Percentiles rank a stretch among this genome's conserved stretches.
Conservation (phyloP, 2,797 vertebrate species). For the Propithecus deckenii region DNA sequence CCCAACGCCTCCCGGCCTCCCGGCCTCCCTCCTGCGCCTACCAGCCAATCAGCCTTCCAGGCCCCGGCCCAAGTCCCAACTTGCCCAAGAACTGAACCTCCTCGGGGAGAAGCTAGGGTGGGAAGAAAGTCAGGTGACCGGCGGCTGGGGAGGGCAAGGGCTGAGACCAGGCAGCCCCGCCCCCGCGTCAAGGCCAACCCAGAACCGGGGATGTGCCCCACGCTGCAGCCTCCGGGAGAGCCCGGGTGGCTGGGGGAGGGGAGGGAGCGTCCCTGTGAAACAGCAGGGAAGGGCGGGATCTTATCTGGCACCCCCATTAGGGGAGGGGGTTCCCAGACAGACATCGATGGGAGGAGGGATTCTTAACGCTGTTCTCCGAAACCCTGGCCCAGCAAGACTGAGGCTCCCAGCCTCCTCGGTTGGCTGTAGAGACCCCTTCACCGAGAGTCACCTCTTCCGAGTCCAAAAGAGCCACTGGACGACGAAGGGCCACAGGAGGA, state of each 20-base stretch:
- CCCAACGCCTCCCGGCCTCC: neutral
- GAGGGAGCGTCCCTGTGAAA: neutral
- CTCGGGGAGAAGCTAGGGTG: neutral
- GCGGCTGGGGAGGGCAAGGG: neutral
- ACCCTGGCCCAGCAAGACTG: neutral
- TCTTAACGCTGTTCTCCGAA: neutral
- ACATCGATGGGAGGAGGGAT: neutral
- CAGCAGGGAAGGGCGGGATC: neutral
- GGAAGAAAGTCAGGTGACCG: constrained; percentile 48
- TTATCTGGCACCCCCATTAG: neutral
- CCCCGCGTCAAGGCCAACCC: neutral
- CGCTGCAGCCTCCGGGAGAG: neutral
- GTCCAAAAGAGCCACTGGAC: constrained; percentile 89
- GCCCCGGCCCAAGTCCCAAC: constrained; percentile 52
- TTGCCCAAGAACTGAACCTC: constrained; percentile 36
- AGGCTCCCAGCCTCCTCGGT: neutral
- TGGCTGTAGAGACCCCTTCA: neutral
- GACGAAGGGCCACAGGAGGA: constrained; percentile 94
- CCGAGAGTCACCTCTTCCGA: constrained; percentile 82
- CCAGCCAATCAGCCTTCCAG: constrained; percentile 25
- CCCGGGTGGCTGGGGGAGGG: neutral
- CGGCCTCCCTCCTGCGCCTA: neutral
- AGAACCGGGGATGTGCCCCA: neutral
- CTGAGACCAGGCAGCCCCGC: neutral
- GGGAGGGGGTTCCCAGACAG: neutral